Evolutionary conservation across 30 jellyfish, hydroid and myxozoan species (phyloP).

Genomic region (Pelagia noctiluca): DNA sequence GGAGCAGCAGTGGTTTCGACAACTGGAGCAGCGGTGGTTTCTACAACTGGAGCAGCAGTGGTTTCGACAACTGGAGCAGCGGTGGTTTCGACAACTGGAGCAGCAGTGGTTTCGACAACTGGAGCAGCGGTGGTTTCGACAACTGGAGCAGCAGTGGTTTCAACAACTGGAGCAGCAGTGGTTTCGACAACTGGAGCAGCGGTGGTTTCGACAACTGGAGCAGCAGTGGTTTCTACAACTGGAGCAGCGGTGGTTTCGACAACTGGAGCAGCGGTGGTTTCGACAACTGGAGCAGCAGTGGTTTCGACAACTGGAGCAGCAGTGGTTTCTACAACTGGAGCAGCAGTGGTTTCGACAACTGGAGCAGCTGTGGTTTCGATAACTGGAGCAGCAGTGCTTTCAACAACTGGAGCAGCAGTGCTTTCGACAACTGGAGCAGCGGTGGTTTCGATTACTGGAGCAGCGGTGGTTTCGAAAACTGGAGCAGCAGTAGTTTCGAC

Average conservation of each 20-base stretch:
- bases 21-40: neutral
- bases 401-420: neutral
- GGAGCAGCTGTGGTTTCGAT: constrained; percentile 22
- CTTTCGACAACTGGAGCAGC: constrained; percentile 9
- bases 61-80: constrained; percentile 11
- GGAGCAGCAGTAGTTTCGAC: constrained; percentile 14
- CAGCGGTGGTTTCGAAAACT: constrained; percentile 5
- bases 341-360: neutral
- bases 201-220: constrained; percentile 14
- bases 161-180: constrained; percentile 21
- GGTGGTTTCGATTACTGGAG: constrained; percentile 26
- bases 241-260: constrained; percentile 38
- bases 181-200: constrained; percentile 53
- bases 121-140: constrained; percentile 15
- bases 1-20: constrained; percentile 25
- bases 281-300: constrained; percentile 37
- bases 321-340: constrained; percentile 25
- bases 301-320: constrained; percentile 33
- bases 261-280: constrained; percentile 47
- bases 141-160: constrained; percentile 9
- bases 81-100: constrained; percentile 21
- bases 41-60: neutral
- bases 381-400: neutral
- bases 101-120: constrained; percentile 12
- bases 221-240: constrained; percentile 8